Evolutionary conservation across 2,888 invertebrate genomes (phyloP), one percentile per base, ranked within the genome.

Genomic region (Caenorhabditis sp.): DNA sequence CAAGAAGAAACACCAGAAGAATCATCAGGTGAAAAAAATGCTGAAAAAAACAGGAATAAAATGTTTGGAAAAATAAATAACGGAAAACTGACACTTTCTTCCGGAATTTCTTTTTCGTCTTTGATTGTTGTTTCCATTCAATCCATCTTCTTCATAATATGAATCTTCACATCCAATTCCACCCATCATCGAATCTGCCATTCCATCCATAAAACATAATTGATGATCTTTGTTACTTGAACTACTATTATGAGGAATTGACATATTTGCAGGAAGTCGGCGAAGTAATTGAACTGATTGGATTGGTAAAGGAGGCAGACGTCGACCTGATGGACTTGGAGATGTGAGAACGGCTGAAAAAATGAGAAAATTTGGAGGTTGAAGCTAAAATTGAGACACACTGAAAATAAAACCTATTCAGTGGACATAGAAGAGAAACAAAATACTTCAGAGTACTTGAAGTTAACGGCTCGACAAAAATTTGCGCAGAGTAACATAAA

Each of bases 1-100:
- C 83, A 86, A 12, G 83, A 84, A 5, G 84, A 87, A 21, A 87
- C 85, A 36, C 86, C 86, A 49, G 86, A 87, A 31, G 82, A 82
- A 64, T 85, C 84, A 58, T 85, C 85, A 55, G 81, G 78, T 57
- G 81, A 82, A 72, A 83, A 83, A 69, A 79, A 79, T 23, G 79
- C 82, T 82, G 63, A 67, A 77, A 66, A 55, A 21, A 21, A 36
- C 4, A 31, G 31, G 4, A 4, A 31, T 31, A 31, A 6, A 31
- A 6, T 6, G 10, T 31, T 31, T 31, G 10, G 10, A 10, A 6
- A 4, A 6, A 31, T 10, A 31, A 31, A 31, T 4, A 31, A 31
- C 10, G 31, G 4, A 57, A 69, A 53, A 59, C 62, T 62, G 62
- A 77, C 79, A 77, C 59, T 78, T 79, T 31, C 76, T 61, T 26